Conservation (phyloP, 2,113 vertebrate species). For the Leucoraja erinaceus region DNA sequence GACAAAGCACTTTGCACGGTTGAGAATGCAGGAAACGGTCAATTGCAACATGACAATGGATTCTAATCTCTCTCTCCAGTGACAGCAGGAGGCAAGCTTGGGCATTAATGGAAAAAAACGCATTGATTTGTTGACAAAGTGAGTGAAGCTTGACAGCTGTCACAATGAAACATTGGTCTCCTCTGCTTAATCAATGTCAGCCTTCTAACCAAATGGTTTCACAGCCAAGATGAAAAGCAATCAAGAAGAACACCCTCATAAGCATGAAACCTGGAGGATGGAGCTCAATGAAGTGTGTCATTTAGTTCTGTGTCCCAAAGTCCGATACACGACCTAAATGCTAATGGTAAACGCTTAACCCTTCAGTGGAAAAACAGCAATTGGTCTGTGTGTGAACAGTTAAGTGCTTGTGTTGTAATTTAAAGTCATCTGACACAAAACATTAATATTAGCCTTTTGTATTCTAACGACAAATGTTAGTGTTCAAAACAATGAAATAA, state of each 20-base stretch:
- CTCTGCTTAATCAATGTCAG: constrained; percentile 64
- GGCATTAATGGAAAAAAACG: constrained; percentile 45
- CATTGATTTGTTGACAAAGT: constrained; percentile 63
- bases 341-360: constrained; percentile 54
- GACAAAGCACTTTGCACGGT: constrained; percentile 47
- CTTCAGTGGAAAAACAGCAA: not conserved
- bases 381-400: not conserved
- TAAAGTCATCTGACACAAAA: not conserved
- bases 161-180: constrained; percentile 58
- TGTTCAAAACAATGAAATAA: not conserved
- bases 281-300: constrained; percentile 57
- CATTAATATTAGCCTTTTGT: not conserved
- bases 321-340: constrained; percentile 52
- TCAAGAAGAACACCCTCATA: constrained; percentile 63
- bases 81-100: constrained; percentile 53
- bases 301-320: constrained; percentile 51
- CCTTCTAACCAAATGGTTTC: constrained; percentile 55
- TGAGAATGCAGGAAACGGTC: constrained; percentile 55
- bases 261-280: constrained; percentile 58
- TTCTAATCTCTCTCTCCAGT: constrained; percentile 52
- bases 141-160: constrained; percentile 53
- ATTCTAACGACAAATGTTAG: not conserved
- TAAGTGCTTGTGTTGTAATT: not conserved
- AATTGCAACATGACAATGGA: constrained; percentile 50
- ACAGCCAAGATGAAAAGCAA: constrained; percentile 58